phyloP scores from a whole-genome alignment of 2,113 vertebrate genomes.

The Choloepus hoffmanni region DNA sequence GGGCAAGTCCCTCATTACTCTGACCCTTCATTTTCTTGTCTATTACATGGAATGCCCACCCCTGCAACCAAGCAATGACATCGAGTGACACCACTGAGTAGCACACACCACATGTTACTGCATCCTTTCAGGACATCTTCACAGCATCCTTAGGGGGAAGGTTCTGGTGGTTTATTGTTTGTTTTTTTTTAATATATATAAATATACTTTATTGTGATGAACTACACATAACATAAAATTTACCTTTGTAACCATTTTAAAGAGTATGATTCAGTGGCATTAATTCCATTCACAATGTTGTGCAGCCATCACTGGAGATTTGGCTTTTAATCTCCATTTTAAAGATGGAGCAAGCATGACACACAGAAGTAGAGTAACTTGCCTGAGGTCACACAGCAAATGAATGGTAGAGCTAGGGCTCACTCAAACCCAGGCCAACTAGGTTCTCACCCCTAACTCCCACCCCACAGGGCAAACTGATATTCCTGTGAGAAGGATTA shows the following conservation, averaged over 20 bases:
- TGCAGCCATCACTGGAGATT: no score
- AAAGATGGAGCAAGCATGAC: not conserved
- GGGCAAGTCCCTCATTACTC: no score
- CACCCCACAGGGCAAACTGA: not conserved
- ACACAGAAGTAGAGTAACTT: not conserved
- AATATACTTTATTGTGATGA: no score
- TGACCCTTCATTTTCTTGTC: not conserved
- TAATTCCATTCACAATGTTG: no score
- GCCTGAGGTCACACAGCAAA: not conserved
- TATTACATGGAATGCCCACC: rapidly evolving
- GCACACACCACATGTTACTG: no score
- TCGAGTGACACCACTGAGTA: not conserved
- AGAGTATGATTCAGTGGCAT: no score
- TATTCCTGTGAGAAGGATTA: rapidly evolving
- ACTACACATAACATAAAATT: no score
- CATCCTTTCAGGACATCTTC: not conserved
- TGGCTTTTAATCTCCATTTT: not conserved
- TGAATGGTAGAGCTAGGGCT: not conserved
- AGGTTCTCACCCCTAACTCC: not conserved
- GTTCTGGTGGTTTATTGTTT: rapidly evolving
- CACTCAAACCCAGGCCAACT: not conserved
- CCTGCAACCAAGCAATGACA: rapidly evolving
- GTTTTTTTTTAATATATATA: no score
- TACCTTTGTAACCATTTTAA: no score
- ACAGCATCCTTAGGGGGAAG: rapidly evolving